Conservation (phyloP, 1,140 invertebrate genomes). For the Bombus waltoni region DNA sequence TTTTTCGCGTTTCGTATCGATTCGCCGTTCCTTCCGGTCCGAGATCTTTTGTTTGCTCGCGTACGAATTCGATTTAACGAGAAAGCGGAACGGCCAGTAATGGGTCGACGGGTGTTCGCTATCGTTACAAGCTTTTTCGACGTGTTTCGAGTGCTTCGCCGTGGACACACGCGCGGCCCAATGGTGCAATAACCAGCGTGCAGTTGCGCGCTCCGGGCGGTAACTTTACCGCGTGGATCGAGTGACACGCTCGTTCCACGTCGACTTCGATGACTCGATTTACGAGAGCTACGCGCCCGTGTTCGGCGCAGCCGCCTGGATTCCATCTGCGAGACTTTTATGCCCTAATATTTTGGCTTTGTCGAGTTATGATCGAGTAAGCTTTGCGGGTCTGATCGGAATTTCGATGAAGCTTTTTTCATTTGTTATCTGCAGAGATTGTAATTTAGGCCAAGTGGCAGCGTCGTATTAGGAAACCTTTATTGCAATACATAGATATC, state of each 20-base stretch:
- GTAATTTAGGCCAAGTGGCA: not conserved
- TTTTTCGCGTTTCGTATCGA: not conserved
- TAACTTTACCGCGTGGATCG: conserved; percentile 15
- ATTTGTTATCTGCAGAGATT: not conserved
- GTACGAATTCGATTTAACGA: conserved; percentile 9
- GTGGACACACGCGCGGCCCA: not conserved
- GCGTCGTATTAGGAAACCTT: not conserved
- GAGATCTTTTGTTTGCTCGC: conserved; percentile 2
- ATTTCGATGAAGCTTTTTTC: not conserved
- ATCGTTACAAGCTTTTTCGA: conserved; percentile 5
- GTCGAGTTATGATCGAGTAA: not conserved
- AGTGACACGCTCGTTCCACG: not conserved
- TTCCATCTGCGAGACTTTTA: not conserved
- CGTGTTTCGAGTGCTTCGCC: not conserved
- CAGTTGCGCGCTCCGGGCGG: not conserved
- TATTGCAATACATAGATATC: not conserved
- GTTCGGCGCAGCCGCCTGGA: not conserved
- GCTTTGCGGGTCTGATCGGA: not conserved
- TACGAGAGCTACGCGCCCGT: not conserved
- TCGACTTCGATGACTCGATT: conserved; percentile 21
- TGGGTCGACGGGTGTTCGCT: not conserved
- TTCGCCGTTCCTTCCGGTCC: not conserved
- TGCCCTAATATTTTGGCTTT: not conserved
- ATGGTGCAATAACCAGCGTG: conserved; percentile 28
- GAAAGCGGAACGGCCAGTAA: not conserved